Conservation (phyloP, 2,888 invertebrate genomes). For the Cerastis leucographa region DNA sequence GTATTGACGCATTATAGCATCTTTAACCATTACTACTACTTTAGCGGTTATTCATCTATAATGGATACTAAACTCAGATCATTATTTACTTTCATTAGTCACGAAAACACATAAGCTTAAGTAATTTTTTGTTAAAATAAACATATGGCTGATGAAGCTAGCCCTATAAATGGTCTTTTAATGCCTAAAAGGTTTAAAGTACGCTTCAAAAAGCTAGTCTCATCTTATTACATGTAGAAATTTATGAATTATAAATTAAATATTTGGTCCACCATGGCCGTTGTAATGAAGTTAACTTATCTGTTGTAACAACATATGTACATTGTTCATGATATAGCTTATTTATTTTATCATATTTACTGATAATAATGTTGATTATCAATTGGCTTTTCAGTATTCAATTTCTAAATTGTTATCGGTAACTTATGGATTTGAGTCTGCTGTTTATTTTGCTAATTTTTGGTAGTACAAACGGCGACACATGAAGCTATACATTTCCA, state of each 20-base stretch:
- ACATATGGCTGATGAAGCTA: not conserved
- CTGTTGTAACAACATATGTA: not conserved
- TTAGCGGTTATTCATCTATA: not conserved
- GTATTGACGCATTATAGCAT: conserved; percentile 30
- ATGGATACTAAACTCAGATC: not conserved
- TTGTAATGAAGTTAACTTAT: not conserved
- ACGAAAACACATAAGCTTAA: not conserved
- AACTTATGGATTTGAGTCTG: not conserved
- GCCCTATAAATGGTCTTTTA: not conserved
- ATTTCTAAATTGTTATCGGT: not conserved
- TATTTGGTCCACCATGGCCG: not conserved
- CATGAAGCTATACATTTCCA: too few relatives aligned
- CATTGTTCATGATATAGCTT: not conserved
- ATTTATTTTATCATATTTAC: not conserved
- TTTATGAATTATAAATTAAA: not conserved
- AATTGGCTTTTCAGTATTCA: not conserved
- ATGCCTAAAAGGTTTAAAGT: not conserved
- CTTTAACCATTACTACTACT: not conserved
- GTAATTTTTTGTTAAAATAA: not conserved
- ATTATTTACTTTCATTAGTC: not conserved
- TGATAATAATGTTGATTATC: not conserved
- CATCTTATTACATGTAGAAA: not conserved
- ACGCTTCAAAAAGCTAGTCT: not conserved
- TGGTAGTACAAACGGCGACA: not conserved
- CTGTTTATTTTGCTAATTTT: not conserved